Evolutionary conservation across 1,140 invertebrate species (phyloP), one percentile per base, ranked within the genome.

Genomic region (Samia ricini): DNA sequence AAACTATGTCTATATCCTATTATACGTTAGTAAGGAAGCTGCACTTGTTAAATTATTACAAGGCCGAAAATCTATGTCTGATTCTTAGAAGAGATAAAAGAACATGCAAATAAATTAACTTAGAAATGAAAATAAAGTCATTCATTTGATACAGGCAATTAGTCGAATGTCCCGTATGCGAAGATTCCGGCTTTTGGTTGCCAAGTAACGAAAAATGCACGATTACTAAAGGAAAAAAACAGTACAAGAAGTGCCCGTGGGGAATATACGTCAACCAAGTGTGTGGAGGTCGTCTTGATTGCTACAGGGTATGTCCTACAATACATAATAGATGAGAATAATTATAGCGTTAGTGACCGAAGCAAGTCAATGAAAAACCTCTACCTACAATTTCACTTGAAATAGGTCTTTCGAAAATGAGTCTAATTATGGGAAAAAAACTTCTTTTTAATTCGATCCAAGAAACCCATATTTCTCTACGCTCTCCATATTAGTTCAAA

Each of bases 261-360:
- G 83, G 83, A 15, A 83, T 77, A 1, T 87, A 87, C 60, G 60
- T 75, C 42, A 88, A 86, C 61, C 72, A 79, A 19, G 71, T 81
- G 1, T 88, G 85, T 64, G 83, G 81, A 56, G 74, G 80, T 49
- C 78, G 79, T 1, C 61, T 66, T 6, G 85, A 88, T 56, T 88
- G 85, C 64, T 85, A 77, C 69, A 76, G 82, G 70, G 85, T 88
- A 75, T 48, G 56, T 24, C n/a, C n/a, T 42, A 15, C 15, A 15
- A 12, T 42, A 48, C 4, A 55, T 55, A 15, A 24, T 55, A 22
- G 10, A 24, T 23, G 18, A 22, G 1, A 4, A 8, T 5, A 7
- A 21, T 52, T 22, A 21, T 24, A 23, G 0, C 20, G 20, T 10
- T 49, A 49, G 1, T 5, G 5, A n/a, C 6, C 6, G 15, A 36